Conservation (phyloP, 2,797 vertebrate genomes). For the Tauraco hartlaubi region DNA sequence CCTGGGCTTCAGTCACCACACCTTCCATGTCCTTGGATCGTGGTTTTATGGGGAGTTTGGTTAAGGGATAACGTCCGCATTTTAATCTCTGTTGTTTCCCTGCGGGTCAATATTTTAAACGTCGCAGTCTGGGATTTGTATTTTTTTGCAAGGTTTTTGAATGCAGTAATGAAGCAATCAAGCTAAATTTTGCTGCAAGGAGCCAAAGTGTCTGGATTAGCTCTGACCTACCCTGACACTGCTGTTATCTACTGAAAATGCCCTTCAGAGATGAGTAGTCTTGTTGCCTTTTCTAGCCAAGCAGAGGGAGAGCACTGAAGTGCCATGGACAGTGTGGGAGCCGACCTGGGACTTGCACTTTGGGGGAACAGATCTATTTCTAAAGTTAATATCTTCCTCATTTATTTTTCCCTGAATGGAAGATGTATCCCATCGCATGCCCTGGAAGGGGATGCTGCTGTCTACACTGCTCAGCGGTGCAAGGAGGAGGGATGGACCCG, state of each 20-base stretch:
- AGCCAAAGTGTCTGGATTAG: conserved; percentile 55
- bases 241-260: background rate
- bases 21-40: conserved; percentile 69
- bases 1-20: conserved; percentile 62
- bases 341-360: background rate
- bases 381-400: background rate
- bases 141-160: background rate
- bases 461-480: accelerated
- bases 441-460: background rate
- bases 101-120: conserved; percentile 39
- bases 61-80: conserved; percentile 68
- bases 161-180: conserved; percentile 48
- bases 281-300: background rate
- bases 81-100: conserved; percentile 63
- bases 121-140: background rate
- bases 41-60: conserved; percentile 60
- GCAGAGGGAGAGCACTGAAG: background rate
- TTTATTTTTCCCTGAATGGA: background rate
- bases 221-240: conserved; percentile 47
- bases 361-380: background rate
- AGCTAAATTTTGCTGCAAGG: conserved; percentile 17
- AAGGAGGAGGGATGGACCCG: background rate
- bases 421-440: accelerated
- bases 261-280: background rate
- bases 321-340: background rate